Evolutionary conservation across 2,888 invertebrate species (phyloP), one percentile per base, ranked within the genome.

Genomic region (Drosophila monieri): DNA sequence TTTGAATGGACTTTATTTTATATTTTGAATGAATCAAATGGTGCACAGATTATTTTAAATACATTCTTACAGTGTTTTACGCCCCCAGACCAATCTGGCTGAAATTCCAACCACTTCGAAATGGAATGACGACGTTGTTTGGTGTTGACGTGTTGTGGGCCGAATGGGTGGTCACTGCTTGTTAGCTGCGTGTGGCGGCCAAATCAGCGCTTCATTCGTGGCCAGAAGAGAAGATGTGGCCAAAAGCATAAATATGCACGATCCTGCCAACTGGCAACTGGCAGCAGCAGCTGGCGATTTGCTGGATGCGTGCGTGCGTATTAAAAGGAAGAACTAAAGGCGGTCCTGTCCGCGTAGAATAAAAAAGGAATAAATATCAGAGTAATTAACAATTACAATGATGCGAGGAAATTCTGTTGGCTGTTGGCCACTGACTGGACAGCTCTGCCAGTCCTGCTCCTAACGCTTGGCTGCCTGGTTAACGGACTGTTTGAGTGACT

Each of bases 361-460:
- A 27, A n/a, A 52, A 49, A 54, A 25, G 46, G 54, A 71, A 44
- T 62, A 65, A 73, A 74, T 76, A 71, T 75, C 68, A 35, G 53
- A 73, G 80, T 84, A 84, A 87, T 84, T 84, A 84, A 87, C 85
- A 84, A 84, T 85, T 85, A 87, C 83, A 77, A 81, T 76, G 84
- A 77, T 85, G 87, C 70, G 74, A 68, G 57, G 21, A 57, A 73
- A 69, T 62, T 68, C 48, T 46, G 44, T 39, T 41, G 18, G 18
- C 15, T 3, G 8, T 3, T 41, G 41, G 41, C 41, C 18, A 41
- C 41, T 41, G 41, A 30, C 8, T 35, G 58, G 21, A n/a, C 10
- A 35, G 46, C 37, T 39, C 57, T 27, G 30, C 35, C 18, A 41
- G 48, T 27, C 49, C 62, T 27, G 69, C 18, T 51, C 35, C 51